These are phyloP conservation scores for Brachionus manjavacas DNA, from an alignment of 1,140 invertebrate genomes.

Conservation along the genomic window DNA sequence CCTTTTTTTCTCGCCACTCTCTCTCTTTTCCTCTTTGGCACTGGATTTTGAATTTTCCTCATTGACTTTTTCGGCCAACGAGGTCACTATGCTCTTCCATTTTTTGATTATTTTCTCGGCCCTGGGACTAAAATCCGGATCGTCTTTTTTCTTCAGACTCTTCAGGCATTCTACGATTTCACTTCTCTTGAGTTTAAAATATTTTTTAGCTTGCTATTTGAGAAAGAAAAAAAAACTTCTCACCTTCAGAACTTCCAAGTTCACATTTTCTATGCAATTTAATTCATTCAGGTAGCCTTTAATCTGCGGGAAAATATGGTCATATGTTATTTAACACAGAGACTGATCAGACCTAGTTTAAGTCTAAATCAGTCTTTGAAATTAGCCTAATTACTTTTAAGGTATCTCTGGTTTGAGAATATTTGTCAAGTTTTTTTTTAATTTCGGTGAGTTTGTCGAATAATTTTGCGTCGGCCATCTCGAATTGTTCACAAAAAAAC, in stretches of 20 bases:
- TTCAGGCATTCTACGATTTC: conserved; percentile 34
- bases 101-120: background rate
- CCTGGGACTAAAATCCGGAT: background rate
- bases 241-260: conserved; percentile 25
- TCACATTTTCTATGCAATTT: conserved; percentile 9
- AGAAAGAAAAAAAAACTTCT: too few relatives aligned
- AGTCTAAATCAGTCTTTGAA: background rate
- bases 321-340: background rate
- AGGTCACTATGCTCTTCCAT: conserved; percentile 27
- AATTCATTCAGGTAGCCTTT: conserved; percentile 32
- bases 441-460: conserved; percentile 23
- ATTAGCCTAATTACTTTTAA: background rate
- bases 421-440: conserved; percentile 23
- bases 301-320: background rate
- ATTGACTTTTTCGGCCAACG: background rate
- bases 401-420: conserved; percentile 19
- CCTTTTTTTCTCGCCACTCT: background rate
- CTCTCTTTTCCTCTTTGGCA: background rate
- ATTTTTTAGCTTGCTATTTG: too few relatives aligned
- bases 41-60: background rate
- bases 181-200: background rate
- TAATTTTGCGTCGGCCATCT: background rate
- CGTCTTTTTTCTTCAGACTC: conserved; percentile 10
- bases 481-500: background rate
- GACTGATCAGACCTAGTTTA: background rate